Conservation (phyloP, 2,113 vertebrate genomes). For the Sander vitreus region DNA sequence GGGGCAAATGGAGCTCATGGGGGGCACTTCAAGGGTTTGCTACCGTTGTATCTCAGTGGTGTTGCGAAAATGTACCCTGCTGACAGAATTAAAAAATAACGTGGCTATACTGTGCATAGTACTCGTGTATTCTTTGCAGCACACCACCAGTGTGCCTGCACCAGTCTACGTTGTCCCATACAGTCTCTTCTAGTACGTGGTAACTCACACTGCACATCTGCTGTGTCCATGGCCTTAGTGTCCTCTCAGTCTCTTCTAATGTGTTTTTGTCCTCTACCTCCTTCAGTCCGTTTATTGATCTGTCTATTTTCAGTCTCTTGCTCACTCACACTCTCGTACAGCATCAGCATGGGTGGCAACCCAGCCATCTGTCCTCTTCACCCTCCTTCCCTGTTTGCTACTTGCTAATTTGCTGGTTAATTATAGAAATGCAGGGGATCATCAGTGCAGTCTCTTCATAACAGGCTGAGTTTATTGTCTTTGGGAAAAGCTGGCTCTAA, state of each 20-base stretch:
- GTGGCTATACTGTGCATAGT: not conserved
- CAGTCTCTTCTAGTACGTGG: not conserved
- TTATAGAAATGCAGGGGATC: constrained; percentile 69
- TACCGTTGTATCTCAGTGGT: not conserved
- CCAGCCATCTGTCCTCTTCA: constrained; percentile 65
- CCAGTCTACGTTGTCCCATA: not conserved
- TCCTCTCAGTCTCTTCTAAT: constrained; percentile 14
- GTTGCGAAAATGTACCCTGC: not conserved
- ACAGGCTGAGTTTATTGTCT: constrained; percentile 59
- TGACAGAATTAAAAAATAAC: constrained; percentile 2
- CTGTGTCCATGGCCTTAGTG: constrained; percentile 9
- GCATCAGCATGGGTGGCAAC: constrained; percentile 55
- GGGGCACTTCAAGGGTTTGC: not conserved
- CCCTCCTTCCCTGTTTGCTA: constrained; percentile 44
- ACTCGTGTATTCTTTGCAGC: not conserved
- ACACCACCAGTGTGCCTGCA: not conserved
- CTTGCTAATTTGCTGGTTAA: constrained; percentile 76
- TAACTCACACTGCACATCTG: constrained; percentile 23
- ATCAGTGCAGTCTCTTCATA: constrained; percentile 56
- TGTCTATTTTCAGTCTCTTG: constrained; percentile 51
- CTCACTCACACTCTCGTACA: constrained; percentile 33
- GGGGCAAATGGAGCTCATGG: not conserved
- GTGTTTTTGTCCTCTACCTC: constrained; percentile 48
- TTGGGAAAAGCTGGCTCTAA: constrained; percentile 57
- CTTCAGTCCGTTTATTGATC: constrained; percentile 62